Conservation (phyloP, 1,140 invertebrate genomes). For the Meteorus sp. region DNA sequence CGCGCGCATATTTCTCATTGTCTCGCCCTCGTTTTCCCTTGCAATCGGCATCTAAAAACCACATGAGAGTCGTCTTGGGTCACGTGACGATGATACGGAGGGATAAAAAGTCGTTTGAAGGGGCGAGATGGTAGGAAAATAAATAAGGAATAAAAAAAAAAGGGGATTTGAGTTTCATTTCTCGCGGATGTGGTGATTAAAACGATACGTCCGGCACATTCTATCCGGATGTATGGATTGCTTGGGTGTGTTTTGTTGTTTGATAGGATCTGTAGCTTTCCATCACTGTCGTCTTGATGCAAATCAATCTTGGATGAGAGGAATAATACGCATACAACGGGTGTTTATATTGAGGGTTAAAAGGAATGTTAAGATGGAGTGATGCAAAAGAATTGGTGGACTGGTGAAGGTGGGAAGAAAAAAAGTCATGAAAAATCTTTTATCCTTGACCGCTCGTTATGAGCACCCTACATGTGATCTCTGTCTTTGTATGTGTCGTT, state of each 20-base stretch:
- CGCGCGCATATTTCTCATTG: background rate
- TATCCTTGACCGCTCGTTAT: constrained; percentile 10
- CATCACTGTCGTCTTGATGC: constrained; percentile 45
- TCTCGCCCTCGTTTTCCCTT: background rate
- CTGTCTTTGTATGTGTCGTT: constrained; percentile 25
- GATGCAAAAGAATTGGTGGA: too few species aligned
- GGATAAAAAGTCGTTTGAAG: too few species aligned
- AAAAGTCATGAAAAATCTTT: too few species aligned
- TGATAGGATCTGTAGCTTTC: constrained; percentile 46
- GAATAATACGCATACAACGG: too few species aligned
- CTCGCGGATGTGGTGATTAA: constrained; percentile 53
- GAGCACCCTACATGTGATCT: constrained; percentile 16
- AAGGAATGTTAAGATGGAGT: too few species aligned
- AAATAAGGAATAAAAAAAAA: constrained; percentile 4
- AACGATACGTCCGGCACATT: constrained; percentile 53
- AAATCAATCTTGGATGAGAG: too few species aligned
- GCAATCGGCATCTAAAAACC: background rate
- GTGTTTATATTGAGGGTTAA: too few species aligned
- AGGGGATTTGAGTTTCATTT: constrained; percentile 24
- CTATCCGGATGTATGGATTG: constrained; percentile 32
- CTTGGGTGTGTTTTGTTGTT: constrained; percentile 34
- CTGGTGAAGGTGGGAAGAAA: too few species aligned
- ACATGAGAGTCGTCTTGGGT: background rate
- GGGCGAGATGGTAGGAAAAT: background rate
- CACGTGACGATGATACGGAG: constrained; percentile 1